Conservation (phyloP, 2,113 vertebrate genomes). For the Rhinopomastus cyanomelas region DNA sequence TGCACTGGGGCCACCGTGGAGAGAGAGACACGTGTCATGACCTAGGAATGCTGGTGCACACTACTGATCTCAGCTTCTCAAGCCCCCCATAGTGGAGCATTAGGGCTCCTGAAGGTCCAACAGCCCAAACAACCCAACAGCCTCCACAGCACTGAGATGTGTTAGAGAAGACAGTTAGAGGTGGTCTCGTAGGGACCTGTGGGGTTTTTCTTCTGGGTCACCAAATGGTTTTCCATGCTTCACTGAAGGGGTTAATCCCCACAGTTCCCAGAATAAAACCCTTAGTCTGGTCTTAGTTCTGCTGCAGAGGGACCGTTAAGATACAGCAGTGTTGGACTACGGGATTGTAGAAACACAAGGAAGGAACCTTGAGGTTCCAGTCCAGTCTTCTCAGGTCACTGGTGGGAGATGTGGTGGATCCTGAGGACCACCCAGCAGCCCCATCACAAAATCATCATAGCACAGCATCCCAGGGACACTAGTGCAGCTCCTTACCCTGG, state of each 20-base stretch:
- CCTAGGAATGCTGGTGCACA: fast-evolving
- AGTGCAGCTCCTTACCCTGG: slow-evolving; percentile 71
- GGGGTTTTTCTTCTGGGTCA: not conserved
- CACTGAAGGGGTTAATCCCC: not conserved
- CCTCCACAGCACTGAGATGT: not conserved
- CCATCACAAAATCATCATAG: not conserved
- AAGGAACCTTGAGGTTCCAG: not conserved
- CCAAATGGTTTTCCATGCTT: not conserved
- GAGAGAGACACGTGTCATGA: not conserved
- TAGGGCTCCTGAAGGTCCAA: not conserved
- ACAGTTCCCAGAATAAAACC: too few relatives aligned
- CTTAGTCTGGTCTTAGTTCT: not conserved
- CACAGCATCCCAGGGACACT: not conserved
- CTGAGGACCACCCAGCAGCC: not conserved
- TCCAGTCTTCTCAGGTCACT: not conserved
- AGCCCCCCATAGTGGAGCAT: not conserved
- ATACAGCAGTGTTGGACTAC: not conserved
- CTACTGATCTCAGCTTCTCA: not conserved
- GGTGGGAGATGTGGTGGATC: not conserved
- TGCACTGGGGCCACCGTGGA: slow-evolving; percentile 68
- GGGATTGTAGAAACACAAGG: not conserved
- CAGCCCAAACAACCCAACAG: too few relatives aligned
- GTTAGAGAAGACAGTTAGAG: not conserved
- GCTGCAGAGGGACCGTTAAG: not conserved
- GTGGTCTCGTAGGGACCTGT: not conserved